phyloP scores from a whole-genome alignment of 2,888 invertebrate genomes.

The Rapana venosa region DNA sequence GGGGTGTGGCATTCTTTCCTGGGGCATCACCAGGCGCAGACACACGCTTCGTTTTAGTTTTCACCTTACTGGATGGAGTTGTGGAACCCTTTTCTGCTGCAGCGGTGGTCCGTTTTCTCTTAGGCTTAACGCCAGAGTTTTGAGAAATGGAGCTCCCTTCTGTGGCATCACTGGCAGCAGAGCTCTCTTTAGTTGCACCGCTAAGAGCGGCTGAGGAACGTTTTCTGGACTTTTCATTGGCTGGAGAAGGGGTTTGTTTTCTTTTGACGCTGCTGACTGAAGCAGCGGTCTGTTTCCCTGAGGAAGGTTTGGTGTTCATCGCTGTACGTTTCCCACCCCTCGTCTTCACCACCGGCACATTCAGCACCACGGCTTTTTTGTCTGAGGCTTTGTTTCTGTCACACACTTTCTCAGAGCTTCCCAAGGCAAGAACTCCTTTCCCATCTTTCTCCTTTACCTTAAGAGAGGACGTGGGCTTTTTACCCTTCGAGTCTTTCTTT shows the following conservation, averaged over 20 bases:
- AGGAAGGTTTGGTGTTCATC: neutral
- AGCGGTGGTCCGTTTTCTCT: too few species aligned
- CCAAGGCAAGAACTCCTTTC: neutral
- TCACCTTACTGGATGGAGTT: too few species aligned
- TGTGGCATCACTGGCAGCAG: too few species aligned
- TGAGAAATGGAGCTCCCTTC: too few species aligned
- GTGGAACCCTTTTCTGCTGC: too few species aligned
- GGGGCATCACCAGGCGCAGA: neutral
- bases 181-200: too few species aligned
- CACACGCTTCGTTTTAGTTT: too few species aligned
- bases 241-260: neutral
- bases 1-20: neutral
- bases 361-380: neutral
- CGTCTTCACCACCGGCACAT: conserved; percentile 11
- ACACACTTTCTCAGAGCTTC: too few species aligned
- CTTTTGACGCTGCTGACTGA: neutral
- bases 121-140: too few species aligned
- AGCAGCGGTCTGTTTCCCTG: neutral
- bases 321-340: neutral
- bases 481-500: neutral
- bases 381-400: neutral
- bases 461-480: too few species aligned
- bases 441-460: neutral
- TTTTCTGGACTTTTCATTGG: too few species aligned
- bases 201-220: too few species aligned